Evolutionary conservation across 2,888 invertebrate genomes (phyloP).

Genomic region (Celastrina argiolus): DNA sequence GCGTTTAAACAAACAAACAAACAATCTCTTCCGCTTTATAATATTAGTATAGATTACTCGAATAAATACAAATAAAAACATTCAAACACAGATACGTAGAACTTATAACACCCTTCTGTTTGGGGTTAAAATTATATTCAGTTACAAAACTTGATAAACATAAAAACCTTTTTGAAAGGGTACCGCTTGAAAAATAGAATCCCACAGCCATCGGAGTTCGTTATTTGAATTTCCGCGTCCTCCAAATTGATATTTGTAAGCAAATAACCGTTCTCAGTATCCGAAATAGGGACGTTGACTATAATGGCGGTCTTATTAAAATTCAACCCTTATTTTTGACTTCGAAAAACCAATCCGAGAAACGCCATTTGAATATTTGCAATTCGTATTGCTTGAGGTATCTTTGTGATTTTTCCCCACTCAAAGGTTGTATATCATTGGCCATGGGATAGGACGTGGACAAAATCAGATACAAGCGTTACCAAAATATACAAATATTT

Average conservation of each 20-base stretch:
- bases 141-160: conserved; percentile 22
- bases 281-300: conserved; percentile 7
- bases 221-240: conserved; percentile 3
- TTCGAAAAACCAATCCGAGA: conserved; percentile 22
- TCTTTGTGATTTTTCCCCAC: conserved; percentile 28
- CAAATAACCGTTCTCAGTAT: conserved; percentile 4
- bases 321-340: conserved; percentile 23
- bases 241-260: conserved; percentile 18
- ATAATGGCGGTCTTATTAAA: conserved; percentile 23
- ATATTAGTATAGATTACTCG: no score
- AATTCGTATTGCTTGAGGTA: conserved; percentile 25
- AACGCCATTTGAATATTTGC: conserved; percentile 26
- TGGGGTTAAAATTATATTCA: no score
- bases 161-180: not conserved
- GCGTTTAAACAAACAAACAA: no score
- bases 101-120: no score
- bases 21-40: no score
- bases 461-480: conserved; percentile 37
- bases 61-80: no score
- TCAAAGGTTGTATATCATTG: conserved; percentile 22
- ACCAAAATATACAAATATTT: conserved; percentile 42
- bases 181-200: not conserved
- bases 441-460: not conserved
- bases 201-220: not conserved
- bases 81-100: no score